A percentile compares a stretch with the other conserved stretches of the same genome.
Conservation (phyloP, 1,140 invertebrate genomes). For the Brachystomella parvula region DNA sequence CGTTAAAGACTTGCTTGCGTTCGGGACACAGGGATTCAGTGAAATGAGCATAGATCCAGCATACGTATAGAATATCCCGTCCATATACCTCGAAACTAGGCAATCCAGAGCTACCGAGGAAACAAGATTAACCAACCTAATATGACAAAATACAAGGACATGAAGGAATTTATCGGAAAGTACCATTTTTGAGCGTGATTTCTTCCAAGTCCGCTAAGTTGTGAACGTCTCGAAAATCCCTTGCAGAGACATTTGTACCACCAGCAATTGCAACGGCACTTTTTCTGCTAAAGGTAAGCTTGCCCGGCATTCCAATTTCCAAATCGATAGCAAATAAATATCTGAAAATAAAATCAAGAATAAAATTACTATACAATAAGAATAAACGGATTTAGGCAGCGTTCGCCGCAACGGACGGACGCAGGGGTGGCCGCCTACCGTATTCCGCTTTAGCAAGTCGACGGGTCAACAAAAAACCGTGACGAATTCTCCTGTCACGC, state of each 20-base stretch:
- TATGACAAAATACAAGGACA: no score
- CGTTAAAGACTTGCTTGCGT: background rate
- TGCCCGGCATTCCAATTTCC: background rate
- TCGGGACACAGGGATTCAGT: constrained; percentile 25
- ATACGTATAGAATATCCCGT: constrained; percentile 20
- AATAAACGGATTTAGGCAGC: no score
- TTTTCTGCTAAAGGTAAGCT: background rate
- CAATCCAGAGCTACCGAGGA: constrained; percentile 27
- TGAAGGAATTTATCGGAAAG: no score
- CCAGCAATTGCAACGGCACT: background rate
- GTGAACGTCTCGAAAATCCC: constrained; percentile 4
- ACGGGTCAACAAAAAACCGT: no score
- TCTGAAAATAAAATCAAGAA: no score
- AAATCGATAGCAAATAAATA: no score
- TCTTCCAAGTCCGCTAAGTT: constrained; percentile 25
- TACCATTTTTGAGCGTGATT: constrained; percentile 31
- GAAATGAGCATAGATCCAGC: constrained; percentile 27
- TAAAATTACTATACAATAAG: no score
- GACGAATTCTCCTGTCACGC: no score
- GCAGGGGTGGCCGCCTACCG: no score
- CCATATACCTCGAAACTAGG: constrained; percentile 16
- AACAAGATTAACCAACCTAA: constrained; percentile 1
- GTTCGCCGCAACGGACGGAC: no score
- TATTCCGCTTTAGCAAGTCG: no score
- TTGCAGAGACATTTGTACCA: constrained; percentile 19